Base-by-base conservation (phyloP, 1,140 invertebrate genomes). In the Rhopalosiphum maidis region DNA sequence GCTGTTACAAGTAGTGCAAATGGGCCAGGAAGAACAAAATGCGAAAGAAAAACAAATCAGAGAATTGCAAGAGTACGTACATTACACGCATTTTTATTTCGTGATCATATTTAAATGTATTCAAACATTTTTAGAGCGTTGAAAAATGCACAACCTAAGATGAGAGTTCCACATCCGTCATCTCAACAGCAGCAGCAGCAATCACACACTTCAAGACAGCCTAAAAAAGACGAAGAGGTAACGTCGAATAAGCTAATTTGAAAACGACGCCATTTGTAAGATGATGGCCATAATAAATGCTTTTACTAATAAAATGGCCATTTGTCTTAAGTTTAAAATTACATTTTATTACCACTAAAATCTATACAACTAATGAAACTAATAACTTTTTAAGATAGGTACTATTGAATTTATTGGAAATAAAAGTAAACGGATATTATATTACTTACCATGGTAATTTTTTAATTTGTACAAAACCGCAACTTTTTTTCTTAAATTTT, bases 21-120 rank as follows among this genome's bases (percentile, higher is more conserved):
- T 99, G 97, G 97, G 97, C 94, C 98, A 99, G 95, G 98, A 99
- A 95, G 99, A 99, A 95, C 98, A 99, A 95, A 98, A 98, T 95
- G 96, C 97, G 94, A 99, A 99, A 95, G 99, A 99, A 95, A 98
- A 98, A 95, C 97, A 98, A 95, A 99, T 99, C 94, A 97, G 98
- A 96, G 98, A 99, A 95, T 96, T 99, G 95, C 98, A 99, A 96
- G 98, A 99, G 98, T 99, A 95, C 97, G 97, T 97, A 41, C 93
- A 87, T 46, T 83, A 41, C 93, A 85, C 46, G 51, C 86, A 87
- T 89, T 54, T 82, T 46, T 15, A 77, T n/a, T 46, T n/a, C 41
- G 37, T 37, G 60, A 23, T 35, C 77, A n/a, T 92, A 9, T 48
- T 93, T 94, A 90, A 86, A 46, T 48, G 35, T 48, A 35, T 51